These are phyloP conservation scores for Phylloscopus trochiloides DNA, from an alignment of 2,113 vertebrate species.

Conservation along the genomic window DNA sequence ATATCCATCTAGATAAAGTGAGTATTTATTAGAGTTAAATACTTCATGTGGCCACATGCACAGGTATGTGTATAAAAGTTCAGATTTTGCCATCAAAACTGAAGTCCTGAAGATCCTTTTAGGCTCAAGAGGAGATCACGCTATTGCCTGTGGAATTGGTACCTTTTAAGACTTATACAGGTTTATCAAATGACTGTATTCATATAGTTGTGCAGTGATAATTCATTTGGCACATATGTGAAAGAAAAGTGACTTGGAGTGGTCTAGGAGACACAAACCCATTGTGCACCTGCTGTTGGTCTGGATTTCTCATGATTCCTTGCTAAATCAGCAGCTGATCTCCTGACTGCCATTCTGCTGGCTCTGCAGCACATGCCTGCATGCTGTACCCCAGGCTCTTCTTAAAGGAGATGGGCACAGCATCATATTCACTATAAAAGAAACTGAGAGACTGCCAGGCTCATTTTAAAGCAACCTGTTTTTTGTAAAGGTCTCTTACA, in stretches of 20 bases:
- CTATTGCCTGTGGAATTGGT: not conserved
- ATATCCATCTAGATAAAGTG: not conserved
- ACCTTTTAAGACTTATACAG: not conserved
- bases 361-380: not conserved
- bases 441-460: not conserved
- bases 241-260: not conserved
- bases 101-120: not conserved
- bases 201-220: not conserved
- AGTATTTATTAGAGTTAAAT: not conserved
- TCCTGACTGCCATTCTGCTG: not conserved
- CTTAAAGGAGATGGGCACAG: not conserved
- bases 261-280: not conserved
- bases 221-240: not conserved
- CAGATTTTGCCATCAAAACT: not conserved
- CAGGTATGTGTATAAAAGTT: not conserved
- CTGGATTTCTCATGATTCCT: not conserved
- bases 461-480: not conserved
- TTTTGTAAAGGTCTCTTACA: not conserved
- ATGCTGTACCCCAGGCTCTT: not conserved
- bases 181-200: not conserved
- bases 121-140: not conserved
- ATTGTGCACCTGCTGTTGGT: not conserved
- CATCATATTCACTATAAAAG: not conserved
- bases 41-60: accelerated
- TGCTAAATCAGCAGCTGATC: not conserved